Conservation (phyloP, 1,140 invertebrate genomes). For the Aricia agestis region DNA sequence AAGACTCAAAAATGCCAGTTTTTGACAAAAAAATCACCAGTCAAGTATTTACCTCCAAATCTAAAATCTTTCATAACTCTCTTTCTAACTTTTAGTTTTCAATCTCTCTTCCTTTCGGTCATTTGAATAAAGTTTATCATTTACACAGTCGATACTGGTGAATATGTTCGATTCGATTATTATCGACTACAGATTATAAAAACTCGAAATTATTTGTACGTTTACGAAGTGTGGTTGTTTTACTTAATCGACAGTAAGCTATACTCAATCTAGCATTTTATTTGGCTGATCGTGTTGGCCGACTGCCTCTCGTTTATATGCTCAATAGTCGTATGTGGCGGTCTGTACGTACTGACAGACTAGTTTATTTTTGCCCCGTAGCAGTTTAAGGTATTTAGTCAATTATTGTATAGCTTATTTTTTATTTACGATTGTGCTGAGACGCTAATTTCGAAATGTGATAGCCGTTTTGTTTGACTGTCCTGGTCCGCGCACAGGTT, state of each 20-base stretch:
- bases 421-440: slow-evolving; percentile 42
- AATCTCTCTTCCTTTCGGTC: background rate
- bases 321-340: slow-evolving; percentile 67
- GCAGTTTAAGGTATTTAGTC: slow-evolving; percentile 71
- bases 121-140: background rate
- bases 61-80: background rate
- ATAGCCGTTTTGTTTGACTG: slow-evolving; percentile 34
- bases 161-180: background rate
- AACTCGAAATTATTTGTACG: slow-evolving; percentile 26
- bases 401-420: slow-evolving; percentile 71
- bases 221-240: slow-evolving; percentile 27
- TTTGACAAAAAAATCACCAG: background rate
- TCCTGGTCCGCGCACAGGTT: slow-evolving; percentile 5
- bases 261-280: slow-evolving; percentile 70
- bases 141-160: background rate
- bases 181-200: slow-evolving; percentile 8
- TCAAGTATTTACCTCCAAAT: background rate
- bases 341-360: slow-evolving; percentile 46
- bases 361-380: slow-evolving; percentile 63
- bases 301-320: slow-evolving; percentile 72
- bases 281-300: slow-evolving; percentile 57
- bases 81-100: background rate
- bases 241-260: slow-evolving; percentile 43
- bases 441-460: slow-evolving; percentile 47
- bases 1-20: background rate